Percentiles rank a stretch among this genome's conserved stretches.
Conservation (phyloP, 2,113 vertebrate species). For the Rhipidura dahli region DNA sequence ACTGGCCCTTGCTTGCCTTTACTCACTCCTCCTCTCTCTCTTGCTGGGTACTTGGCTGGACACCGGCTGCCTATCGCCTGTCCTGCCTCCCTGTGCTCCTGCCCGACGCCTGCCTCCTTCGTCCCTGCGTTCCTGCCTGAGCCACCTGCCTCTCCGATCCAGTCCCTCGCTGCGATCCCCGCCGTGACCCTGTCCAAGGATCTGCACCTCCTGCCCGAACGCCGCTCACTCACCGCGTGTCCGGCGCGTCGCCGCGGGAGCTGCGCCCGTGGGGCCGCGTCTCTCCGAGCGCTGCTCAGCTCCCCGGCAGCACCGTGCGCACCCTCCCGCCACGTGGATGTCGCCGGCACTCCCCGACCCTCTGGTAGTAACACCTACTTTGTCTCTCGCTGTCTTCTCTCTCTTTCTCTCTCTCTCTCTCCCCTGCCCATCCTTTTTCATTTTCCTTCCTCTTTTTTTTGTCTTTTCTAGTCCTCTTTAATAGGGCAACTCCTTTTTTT, state of each 20-base stretch:
- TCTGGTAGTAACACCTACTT: neutral
- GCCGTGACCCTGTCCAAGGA: no score
- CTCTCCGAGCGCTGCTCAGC: no score
- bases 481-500: neutral
- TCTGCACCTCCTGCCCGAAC: neutral
- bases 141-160: no score
- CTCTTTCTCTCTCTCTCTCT: neutral
- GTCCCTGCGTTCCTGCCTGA: no score
- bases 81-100: no score
- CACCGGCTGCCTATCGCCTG: neutral
- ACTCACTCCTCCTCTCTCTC: neutral
- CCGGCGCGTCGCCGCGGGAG: neutral
- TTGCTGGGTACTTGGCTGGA: neutral
- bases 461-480: neutral
- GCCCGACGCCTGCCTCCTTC: no score
- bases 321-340: no score
- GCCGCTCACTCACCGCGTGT: neutral
- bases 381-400: neutral
- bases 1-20: neutral
- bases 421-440: neutral
- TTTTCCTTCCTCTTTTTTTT: neutral
- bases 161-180: neutral
- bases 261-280: no score
- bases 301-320: neutral
- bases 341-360: no score